Base-by-base conservation (phyloP, 2,113 vertebrate genomes). In the Lampris incognitus region DNA sequence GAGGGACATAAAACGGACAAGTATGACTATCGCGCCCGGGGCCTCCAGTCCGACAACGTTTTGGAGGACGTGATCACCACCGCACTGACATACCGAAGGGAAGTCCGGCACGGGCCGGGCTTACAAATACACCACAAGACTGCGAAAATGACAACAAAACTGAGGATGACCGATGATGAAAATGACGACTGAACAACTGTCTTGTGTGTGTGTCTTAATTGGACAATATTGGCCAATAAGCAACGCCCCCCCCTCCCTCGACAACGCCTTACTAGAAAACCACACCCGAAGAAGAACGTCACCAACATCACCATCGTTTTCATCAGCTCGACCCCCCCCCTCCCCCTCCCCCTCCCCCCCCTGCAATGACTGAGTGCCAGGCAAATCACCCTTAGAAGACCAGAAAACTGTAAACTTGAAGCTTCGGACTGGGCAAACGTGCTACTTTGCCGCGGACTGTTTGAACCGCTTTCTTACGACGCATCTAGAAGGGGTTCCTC, bases 21-120 rank as follows among this genome's bases (percentile, higher is more conserved):
- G 74, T 38, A 42, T 61, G 72, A 73, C 63, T 61, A 3, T 84
- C 77, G 76, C 79, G 71, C 68, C 80, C 87, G 79, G 79, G 84
- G 79, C 62, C 61, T 85, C 86, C n/a, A 38, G 66, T 76, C 24
- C 56, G 77, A 41, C 24, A 24, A 24, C 24, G 61, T 60, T 24
- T 46, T 83, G 49, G 9, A 40, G 60, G 59, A 74, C 70, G 76
- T 82, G 10, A 48, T 65, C 60, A 54, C 79, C 63, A 57, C 38
- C 66, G 74, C 67, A 71, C 65, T 54, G 9, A 72, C 54, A 59
- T 51, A 66, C 44, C 49, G 61, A 70, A 68, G 11, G 94, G 93
- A 91, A 95, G 94, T 88, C 87, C 95, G 96, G 95, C 95, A 95
- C 94, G 91, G 94, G 94, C 89, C 94, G 91, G 94, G 94, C 89